phyloP scores from a whole-genome alignment of 2,113 vertebrate species.

The Ceyx margarethae region DNA sequence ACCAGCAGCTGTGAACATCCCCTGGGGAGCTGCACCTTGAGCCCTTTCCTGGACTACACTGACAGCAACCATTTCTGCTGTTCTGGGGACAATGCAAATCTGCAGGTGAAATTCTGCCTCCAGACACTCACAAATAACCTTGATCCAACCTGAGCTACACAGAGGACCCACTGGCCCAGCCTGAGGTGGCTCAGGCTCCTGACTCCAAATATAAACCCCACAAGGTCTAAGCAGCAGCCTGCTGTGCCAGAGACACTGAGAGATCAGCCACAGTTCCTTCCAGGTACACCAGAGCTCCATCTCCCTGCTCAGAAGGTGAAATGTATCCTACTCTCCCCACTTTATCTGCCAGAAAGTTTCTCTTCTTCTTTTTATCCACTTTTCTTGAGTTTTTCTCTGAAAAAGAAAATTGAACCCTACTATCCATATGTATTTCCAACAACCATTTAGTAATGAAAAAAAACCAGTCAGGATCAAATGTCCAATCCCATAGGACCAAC shows the following conservation, averaged over 20 bases:
- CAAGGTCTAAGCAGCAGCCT: neutral
- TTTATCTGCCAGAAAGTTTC: neutral
- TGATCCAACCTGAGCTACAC: neutral
- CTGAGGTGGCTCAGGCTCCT: neutral
- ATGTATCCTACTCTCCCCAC: rapidly evolving
- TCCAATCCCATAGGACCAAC: neutral
- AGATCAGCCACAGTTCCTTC: neutral
- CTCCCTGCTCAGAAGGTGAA: neutral
- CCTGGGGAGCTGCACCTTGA: neutral
- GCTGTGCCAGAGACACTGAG: neutral
- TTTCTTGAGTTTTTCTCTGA: neutral
- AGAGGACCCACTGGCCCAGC: neutral
- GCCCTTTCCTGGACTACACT: rapidly evolving
- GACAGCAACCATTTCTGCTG: neutral
- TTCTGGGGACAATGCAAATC: neutral
- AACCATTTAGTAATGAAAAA: neutral
- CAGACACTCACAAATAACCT: neutral
- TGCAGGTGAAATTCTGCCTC: neutral
- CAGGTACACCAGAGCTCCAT: neutral
- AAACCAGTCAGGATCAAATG: neutral
- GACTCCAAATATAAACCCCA: neutral
- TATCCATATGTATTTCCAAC: neutral
- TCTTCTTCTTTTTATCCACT: neutral
- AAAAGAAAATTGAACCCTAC: neutral
- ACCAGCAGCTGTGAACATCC: neutral